phyloP scores from a whole-genome alignment of 1,140 invertebrate genomes.

The Zeugodacus cucurbitae region DNA sequence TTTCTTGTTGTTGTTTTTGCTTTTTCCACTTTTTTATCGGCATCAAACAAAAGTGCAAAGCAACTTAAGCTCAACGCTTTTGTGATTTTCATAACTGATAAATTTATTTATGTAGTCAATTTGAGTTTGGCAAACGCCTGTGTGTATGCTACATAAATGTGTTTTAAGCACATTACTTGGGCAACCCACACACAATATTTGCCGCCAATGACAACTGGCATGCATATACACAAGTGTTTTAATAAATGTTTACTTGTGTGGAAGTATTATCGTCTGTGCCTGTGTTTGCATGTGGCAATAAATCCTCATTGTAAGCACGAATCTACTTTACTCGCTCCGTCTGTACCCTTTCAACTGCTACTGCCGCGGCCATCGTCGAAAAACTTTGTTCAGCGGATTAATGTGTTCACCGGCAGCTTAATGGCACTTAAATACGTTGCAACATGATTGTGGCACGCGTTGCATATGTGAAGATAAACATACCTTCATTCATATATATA shows the following conservation, averaged over 20 bases:
- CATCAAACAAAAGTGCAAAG: neutral
- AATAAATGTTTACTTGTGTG: neutral
- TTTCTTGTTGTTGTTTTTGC: too few species aligned
- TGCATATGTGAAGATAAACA: neutral
- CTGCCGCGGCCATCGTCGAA: neutral
- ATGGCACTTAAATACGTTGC: slow-evolving; percentile 20
- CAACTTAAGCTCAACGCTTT: neutral
- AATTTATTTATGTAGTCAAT: slow-evolving; percentile 20
- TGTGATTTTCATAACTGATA: slow-evolving; percentile 31
- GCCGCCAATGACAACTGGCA: neutral
- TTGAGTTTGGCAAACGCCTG: neutral
- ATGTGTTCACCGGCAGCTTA: slow-evolving; percentile 26
- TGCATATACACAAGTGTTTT: neutral
- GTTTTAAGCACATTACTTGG: neutral
- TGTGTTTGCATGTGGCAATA: neutral
- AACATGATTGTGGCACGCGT: slow-evolving; percentile 3
- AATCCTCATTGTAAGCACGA: slow-evolving; percentile 20
- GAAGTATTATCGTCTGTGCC: neutral
- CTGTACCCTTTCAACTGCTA: neutral
- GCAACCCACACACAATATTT: neutral
- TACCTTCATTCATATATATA: neutral
- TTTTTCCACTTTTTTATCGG: neutral
- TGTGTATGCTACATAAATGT: neutral
- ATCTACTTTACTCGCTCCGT: neutral
- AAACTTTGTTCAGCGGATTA: slow-evolving; percentile 13